These are phyloP conservation scores for Phalanger gymnotis DNA, from an alignment of 2,797 vertebrate species.

Conservation along the genomic window DNA sequence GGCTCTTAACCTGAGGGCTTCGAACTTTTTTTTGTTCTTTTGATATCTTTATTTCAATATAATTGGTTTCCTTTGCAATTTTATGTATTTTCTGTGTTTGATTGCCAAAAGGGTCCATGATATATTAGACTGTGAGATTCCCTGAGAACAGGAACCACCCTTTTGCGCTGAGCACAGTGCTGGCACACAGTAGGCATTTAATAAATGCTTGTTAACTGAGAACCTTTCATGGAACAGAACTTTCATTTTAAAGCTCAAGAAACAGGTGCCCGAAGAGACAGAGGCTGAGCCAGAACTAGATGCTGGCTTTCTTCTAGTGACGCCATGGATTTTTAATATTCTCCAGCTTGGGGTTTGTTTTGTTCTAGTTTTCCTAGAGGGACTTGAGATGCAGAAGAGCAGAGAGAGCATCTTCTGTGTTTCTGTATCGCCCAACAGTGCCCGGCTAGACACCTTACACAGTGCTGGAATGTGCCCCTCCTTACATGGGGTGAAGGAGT, in stretches of 20 bases:
- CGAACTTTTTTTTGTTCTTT: not conserved
- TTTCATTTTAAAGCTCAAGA: not conserved
- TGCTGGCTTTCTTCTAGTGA: not conserved
- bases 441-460: not conserved
- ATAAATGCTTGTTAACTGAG: not conserved
- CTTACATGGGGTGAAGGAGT: fast-evolving
- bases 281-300: not conserved
- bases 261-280: not conserved
- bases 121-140: not conserved
- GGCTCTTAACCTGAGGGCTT: not conserved
- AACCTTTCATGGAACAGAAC: not conserved
- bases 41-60: not conserved
- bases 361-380: not conserved
- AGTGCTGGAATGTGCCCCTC: not conserved
- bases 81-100: not conserved
- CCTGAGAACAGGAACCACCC: not conserved
- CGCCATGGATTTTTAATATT: not conserved
- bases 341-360: not conserved
- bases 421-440: too few species aligned
- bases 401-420: not conserved
- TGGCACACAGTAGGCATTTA: not conserved
- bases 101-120: not conserved
- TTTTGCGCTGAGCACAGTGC: not conserved
- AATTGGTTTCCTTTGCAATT: not conserved
- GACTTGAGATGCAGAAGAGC: not conserved